phyloP scores from a whole-genome alignment of 2,113 vertebrate species.

The Plestiodon gilberti region DNA sequence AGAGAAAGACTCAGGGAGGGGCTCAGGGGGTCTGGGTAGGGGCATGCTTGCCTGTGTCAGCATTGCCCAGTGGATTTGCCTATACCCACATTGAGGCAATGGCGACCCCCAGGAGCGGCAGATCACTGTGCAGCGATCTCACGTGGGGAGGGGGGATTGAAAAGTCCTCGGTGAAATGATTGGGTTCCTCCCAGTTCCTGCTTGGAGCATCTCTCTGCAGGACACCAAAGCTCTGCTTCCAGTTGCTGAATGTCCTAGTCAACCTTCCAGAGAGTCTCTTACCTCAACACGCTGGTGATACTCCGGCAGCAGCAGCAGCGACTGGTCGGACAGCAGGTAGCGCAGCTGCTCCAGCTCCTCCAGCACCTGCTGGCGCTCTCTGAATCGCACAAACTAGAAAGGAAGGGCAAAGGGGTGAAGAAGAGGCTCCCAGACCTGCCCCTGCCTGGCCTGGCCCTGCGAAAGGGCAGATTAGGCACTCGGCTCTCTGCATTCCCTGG shows the following conservation, averaged over 20 bases:
- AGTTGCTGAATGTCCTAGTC: no score
- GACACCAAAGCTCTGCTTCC: not conserved
- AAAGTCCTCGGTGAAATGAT: not conserved
- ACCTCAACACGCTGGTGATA: slow-evolving; percentile 93
- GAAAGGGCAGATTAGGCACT: not conserved
- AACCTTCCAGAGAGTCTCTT: not conserved
- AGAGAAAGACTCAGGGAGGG: no score
- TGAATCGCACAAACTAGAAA: slow-evolving; percentile 80
- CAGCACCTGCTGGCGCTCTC: slow-evolving; percentile 80
- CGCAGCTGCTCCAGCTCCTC: slow-evolving; percentile 85
- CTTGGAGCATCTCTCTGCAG: no score
- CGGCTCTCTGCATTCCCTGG: no score
- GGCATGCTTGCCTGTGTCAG: no score
- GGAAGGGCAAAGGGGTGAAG: not conserved
- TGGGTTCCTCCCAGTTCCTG: not conserved
- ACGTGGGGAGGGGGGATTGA: no score
- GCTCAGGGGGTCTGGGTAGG: no score
- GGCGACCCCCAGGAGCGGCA: no score
- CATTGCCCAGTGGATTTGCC: no score
- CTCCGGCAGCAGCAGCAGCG: slow-evolving; percentile 85
- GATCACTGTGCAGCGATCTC: no score
- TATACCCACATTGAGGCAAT: no score
- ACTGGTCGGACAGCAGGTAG: slow-evolving; percentile 88
- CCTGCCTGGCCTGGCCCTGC: not conserved
- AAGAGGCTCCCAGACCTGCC: not conserved